Evolutionary conservation across 2,888 invertebrate genomes (phyloP).

Genomic region (Drosophila kokeensis): DNA sequence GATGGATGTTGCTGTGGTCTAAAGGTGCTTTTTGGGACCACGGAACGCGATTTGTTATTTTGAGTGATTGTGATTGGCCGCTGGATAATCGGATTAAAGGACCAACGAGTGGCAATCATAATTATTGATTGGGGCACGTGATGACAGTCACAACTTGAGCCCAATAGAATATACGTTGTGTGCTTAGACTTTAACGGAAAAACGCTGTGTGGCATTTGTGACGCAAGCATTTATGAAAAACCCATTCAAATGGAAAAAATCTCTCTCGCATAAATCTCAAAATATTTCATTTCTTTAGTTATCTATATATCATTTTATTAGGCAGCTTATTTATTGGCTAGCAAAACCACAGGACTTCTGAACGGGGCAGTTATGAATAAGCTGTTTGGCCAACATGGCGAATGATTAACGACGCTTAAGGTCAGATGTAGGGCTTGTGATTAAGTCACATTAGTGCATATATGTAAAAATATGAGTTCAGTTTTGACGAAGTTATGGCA

Average conservation of each 20-base stretch:
- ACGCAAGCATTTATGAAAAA: background rate
- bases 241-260: background rate
- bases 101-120: constrained; percentile 34
- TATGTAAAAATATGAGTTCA: no score
- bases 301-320: constrained; percentile 13
- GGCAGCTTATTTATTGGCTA: constrained; percentile 27
- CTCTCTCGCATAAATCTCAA: background rate
- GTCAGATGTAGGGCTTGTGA: background rate
- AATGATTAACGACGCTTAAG: constrained; percentile 29
- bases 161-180: background rate
- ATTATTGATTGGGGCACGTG: constrained; percentile 52
- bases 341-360: constrained; percentile 15
- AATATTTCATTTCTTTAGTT: background rate
- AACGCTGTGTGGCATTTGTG: background rate
- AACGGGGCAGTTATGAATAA: constrained; percentile 7
- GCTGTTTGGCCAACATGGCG: constrained; percentile 23
- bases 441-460: background rate
- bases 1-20: constrained; percentile 12
- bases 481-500: no score
- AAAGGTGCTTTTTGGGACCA: constrained; percentile 21
- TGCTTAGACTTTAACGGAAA: background rate
- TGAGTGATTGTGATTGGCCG: constrained; percentile 59
- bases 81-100: constrained; percentile 65
- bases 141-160: constrained; percentile 4
- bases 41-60: constrained; percentile 60